Base-by-base conservation (phyloP, 2,113 vertebrate species). In the Gorsachius goisagi region DNA sequence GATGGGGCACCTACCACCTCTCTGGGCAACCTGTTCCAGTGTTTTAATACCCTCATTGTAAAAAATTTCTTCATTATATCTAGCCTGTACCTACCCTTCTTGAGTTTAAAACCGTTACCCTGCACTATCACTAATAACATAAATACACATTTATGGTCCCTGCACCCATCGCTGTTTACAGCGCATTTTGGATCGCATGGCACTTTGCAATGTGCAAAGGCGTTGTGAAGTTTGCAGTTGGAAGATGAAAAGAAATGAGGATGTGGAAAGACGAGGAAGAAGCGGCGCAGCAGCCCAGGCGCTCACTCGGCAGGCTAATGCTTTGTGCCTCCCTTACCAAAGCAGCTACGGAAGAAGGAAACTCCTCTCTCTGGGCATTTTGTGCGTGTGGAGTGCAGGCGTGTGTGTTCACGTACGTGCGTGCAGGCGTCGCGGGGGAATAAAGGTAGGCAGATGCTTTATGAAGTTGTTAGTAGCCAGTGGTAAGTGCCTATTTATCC, bases 331-430 rank as follows among this genome's bases (percentile, higher is more conserved):
- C 9, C 19, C 24, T 44, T 52, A 32, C 9, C 26, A 32, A 79
- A 79, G n/a, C 44, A 75, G 14, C 35, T 35, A 28, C 44, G 53
- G 37, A 66, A 63, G 52, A 23, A 62, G 49, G 32, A 80, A 63
- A 44, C 5, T 77, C 26, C 45, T 66, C 18, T 83, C 19, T 41
- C 67, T 0, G 6, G 26, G 58, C 6, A 47, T 12, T 41, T 52
- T 35, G 19, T 41, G 47, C 0, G 0, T 1, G 6, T 2, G 2
- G 44, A 35, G 50, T 5, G 4, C 15, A 6, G 58, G 18, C 2
- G 3, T 27, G 56, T 56, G 20, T 9, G 39, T 45, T 23, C 22
- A 21, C 2, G 5, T 52, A 44, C 3, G 9, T 23, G 49, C 2
- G 8, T 5, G 14, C 52, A 30, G 53, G 12, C 20, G 9, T 26